These are phyloP conservation scores for Marasmarcha lunaedactyla DNA, from an alignment of 2,888 invertebrate genomes.

Conservation along the genomic window DNA sequence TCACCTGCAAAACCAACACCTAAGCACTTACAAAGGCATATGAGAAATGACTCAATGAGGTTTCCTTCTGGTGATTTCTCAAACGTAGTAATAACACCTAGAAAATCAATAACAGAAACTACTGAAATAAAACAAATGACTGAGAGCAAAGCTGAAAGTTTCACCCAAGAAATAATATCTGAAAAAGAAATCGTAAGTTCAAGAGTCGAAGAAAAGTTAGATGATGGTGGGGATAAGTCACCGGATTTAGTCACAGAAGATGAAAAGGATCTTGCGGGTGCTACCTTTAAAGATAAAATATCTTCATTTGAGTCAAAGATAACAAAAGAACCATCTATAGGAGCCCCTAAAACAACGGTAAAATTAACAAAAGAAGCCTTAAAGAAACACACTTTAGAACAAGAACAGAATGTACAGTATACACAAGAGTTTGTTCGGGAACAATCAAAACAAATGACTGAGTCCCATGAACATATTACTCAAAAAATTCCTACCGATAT, in stretches of 20 bases:
- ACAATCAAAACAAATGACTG: conserved; percentile 54
- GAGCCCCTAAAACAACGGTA: conserved; percentile 46
- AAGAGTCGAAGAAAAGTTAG: conserved; percentile 68
- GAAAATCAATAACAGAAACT: conserved; percentile 60
- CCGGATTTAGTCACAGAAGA: conserved; percentile 52
- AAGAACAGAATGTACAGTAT: conserved; percentile 59
- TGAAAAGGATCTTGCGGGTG: conserved; percentile 62
- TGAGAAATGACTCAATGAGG: conserved; percentile 66
- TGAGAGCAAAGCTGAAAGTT: conserved; percentile 37
- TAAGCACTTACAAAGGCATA: conserved; percentile 62
- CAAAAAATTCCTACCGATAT: conserved; percentile 36
- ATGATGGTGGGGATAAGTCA: conserved; percentile 53
- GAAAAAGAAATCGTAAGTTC: conserved; percentile 58
- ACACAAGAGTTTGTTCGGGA: conserved; percentile 65
- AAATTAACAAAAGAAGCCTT: conserved; percentile 65
- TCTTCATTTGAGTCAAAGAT: conserved; percentile 62
- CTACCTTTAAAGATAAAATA: conserved; percentile 52
- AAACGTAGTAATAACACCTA: conserved; percentile 57
- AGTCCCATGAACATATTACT: conserved; percentile 27
- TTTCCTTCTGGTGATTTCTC: conserved; percentile 67
- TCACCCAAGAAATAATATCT: conserved; percentile 46
- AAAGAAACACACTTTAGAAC: conserved; percentile 59
- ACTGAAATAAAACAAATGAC: conserved; percentile 34
- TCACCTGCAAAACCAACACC: conserved; percentile 63
- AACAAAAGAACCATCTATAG: conserved; percentile 45